Conservation (phyloP, 92 coral and sea anemone species). For the Phymanthus crucifer region DNA sequence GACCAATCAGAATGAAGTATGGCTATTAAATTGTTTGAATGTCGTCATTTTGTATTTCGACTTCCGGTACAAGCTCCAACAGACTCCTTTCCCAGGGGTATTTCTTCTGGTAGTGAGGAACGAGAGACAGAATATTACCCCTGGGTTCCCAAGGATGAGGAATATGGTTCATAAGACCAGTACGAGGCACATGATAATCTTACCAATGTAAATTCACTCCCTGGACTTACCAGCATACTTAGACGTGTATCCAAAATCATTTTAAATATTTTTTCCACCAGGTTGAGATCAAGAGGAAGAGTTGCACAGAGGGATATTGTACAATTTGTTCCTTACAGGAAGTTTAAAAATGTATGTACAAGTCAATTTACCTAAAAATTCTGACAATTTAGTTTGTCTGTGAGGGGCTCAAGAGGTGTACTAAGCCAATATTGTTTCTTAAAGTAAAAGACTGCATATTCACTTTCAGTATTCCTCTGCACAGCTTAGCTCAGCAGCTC, state of each 20-base stretch:
- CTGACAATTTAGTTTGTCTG: not conserved
- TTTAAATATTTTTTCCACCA: slow-evolving; percentile 20
- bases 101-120: no score
- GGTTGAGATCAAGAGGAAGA: slow-evolving; percentile 76
- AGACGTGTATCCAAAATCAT: not conserved
- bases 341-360: slow-evolving; percentile 87
- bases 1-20: no score
- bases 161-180: no score
- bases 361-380: not conserved
- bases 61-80: no score
- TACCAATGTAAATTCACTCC: no score
- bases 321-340: slow-evolving; percentile 95
- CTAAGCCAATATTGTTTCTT: not conserved
- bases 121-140: no score
- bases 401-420: no score
- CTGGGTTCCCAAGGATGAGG: no score
- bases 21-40: no score
- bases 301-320: slow-evolving; percentile 94
- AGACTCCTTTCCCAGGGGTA: no score
- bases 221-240: not conserved
- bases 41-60: no score
- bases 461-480: slow-evolving; percentile 28
- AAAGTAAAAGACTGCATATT: not conserved
- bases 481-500: slow-evolving; percentile 74
- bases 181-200: no score